phyloP scores from a whole-genome alignment of 37 sponge, comb jelly and placozoan genomes.

The Dysidea cf. avara region DNA sequence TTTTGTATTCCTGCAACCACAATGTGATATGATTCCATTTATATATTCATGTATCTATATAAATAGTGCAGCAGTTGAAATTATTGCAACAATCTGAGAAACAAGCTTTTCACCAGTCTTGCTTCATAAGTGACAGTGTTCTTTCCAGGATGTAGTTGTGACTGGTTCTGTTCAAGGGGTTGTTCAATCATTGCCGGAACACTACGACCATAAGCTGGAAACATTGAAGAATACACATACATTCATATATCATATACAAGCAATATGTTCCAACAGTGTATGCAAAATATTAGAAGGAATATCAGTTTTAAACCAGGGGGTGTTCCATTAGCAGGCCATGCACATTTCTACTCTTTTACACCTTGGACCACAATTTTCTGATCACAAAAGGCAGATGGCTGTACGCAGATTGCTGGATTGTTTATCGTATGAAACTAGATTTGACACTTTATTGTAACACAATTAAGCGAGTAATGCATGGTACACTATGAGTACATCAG shows the following conservation, averaged over 20 bases:
- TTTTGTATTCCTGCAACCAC: no score
- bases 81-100: slow-evolving; percentile 60
- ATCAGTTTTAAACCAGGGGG: not conserved
- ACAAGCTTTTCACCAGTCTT: slow-evolving; percentile 86
- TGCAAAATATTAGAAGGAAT: not conserved
- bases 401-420: no score
- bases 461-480: no score
- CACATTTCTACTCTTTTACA: no score
- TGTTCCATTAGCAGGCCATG: no score
- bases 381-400: no score
- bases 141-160: slow-evolving; percentile 69
- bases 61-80: not conserved
- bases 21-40: no score
- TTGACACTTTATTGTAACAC: no score
- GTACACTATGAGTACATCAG: no score
- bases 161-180: slow-evolving; percentile 63
- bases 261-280: not conserved
- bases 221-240: not conserved
- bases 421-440: no score
- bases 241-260: not conserved
- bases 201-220: slow-evolving; percentile 65
- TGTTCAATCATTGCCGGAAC: slow-evolving; percentile 74
- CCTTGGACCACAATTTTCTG: no score
- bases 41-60: no score
- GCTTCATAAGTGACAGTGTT: slow-evolving; percentile 97